Evolutionary conservation across 2,888 invertebrate genomes (phyloP), one percentile per base, ranked within the genome.

Genomic region (Malthinus flaveolus): DNA sequence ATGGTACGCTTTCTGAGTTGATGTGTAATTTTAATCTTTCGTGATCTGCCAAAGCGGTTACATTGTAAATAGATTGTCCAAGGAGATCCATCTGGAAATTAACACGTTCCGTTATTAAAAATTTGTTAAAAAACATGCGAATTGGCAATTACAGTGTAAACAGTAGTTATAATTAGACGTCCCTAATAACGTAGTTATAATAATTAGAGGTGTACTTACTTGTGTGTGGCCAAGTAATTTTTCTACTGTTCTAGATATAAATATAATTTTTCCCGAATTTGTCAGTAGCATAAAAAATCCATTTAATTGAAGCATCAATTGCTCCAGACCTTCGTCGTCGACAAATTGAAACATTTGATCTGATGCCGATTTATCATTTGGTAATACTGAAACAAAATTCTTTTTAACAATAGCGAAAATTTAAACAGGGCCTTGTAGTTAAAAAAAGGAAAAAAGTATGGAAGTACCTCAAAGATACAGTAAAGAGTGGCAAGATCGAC

Each of bases 171-270:
- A 23, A 23, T 23, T 23, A 23, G 23, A 2, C 5, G 23, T 23
- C 5, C 3, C 23, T 23, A 3, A 23, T 23, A 23, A 2, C 4
- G n/a, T 11, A 7, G 9, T 11, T 11, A 42, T 15, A 13, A 42
- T 15, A 13, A 42, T 39, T 39, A 8, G n/a, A 3, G n/a, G 15
- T 32, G n/a, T 52, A 48, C 46, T 79, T 79, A 90, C 90, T 85
- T 90, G 89, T 69, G 90, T 87, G 78, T 95, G 91, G 56, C 95
- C 95, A 66, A 96, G 82, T 69, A 91, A 85, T 69, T 89, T 87
- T 76, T 93, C 93, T 31, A 95, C 85, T 67, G 90, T 90, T 50
- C 89, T 88, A 32, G 95, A 93, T 32, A 94, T 87, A 73, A 91
- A 89, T 62, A 95, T 86, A 70, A 96, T 89, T 76, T 92, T 89